Conservation (phyloP, 1,140 invertebrate species). For the Cephus cinctus region DNA sequence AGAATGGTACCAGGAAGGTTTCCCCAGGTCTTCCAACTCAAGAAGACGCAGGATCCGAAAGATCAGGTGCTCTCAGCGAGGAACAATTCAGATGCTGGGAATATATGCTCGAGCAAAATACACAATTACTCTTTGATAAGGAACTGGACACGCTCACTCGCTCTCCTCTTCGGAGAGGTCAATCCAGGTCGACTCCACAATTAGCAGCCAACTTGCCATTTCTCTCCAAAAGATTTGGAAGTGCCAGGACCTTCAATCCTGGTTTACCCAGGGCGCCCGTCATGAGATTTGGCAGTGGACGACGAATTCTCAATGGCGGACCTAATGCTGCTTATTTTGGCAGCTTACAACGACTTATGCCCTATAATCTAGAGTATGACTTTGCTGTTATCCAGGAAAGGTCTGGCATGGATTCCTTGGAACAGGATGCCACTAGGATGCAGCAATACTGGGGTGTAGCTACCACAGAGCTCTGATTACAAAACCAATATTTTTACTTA, state of each 20-base stretch:
- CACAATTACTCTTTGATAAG: constrained; percentile 83
- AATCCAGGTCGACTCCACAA: constrained; percentile 51
- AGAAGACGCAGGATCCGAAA: constrained; percentile 56
- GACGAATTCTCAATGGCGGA: constrained; percentile 64
- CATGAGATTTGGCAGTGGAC: constrained; percentile 51
- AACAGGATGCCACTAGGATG: constrained; percentile 74
- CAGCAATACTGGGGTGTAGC: constrained; percentile 85
- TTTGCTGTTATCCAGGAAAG: constrained; percentile 79
- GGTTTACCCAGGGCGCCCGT: constrained; percentile 43
- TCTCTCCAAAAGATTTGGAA: constrained; percentile 75
- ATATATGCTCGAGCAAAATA: constrained; percentile 90
- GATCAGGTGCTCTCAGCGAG: constrained; percentile 66
- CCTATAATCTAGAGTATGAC: constrained; percentile 81
- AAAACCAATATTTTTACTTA: no score
- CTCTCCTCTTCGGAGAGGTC: constrained; percentile 49
- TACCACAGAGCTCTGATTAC: constrained; percentile 72
- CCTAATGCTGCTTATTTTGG: constrained; percentile 85
- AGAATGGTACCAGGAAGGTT: constrained; percentile 41
- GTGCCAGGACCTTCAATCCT: constrained; percentile 71
- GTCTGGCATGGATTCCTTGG: constrained; percentile 68
- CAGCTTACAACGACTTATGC: constrained; percentile 78
- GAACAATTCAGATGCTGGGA: constrained; percentile 92
- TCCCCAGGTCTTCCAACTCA: constrained; percentile 36
- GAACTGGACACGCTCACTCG: constrained; percentile 78
- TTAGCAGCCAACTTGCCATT: constrained; percentile 54